Evolutionary conservation across 2,797 vertebrate species (phyloP), one percentile per base, ranked within the genome.

Genomic region (Epinephelus awoara): DNA sequence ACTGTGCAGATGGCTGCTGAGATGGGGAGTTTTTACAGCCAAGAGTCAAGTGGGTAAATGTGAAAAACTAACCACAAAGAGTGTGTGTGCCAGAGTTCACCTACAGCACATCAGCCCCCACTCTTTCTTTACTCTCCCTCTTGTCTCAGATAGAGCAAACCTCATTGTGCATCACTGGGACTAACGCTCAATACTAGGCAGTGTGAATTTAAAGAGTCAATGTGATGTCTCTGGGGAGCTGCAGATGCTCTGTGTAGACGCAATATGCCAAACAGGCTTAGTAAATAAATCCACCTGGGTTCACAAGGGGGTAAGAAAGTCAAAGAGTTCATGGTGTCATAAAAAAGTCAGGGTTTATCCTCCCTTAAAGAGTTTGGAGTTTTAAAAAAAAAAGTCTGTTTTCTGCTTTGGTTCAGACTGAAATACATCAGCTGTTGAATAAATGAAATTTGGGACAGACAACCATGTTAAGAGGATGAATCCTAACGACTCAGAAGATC

Each of bases 1-100:
- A 55, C 72, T 40, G 44, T 63, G 83, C 63, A 80, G 71, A 75
- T 69, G 67, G 27, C 46, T 91, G 91, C 91, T 89, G 91, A 87
- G 66, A 66, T 51, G 38, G 55, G 61, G 72, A 21, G 44, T 82
- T 90, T 87, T 72, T 70, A 73, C 77, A 83, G 89, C 89, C 87
- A 92, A 85, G 29, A 91, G 84, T 85, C 76, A 76, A 85, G 67
- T 73, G 77, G 69, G 85, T 86, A 88, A 88, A 85, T 79, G 85
- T 83, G 86, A 86, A 84, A 84, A 87, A 84, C 80, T 89, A 89
- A 91, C 79, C 81, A 72, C 80, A 79, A 71, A 58, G 49, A 57
- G 40, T 78, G 76, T 58, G 82, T 52, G 71, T 86, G 88, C 84
- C 88, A 91, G 85, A 91, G 91, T 92, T 94, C 90, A 91, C 75